phyloP scores from a whole-genome alignment of 1,140 invertebrate genomes.

The Anadara kagoshimensis region DNA sequence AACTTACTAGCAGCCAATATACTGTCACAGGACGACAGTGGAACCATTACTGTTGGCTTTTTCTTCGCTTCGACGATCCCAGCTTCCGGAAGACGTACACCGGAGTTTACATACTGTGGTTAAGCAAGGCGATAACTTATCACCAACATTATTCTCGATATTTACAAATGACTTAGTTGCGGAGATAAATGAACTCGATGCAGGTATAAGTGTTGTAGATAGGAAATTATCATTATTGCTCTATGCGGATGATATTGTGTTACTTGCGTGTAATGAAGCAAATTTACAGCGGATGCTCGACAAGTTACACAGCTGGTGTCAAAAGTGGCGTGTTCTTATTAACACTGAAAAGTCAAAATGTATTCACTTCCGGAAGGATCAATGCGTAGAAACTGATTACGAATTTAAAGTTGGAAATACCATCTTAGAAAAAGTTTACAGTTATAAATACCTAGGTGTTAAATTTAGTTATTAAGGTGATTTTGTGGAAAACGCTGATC shows the following conservation, averaged over 20 bases:
- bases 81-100: too few species aligned
- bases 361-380: constrained; percentile 14
- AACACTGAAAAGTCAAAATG: constrained; percentile 41
- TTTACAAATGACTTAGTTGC: constrained; percentile 38
- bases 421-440: background rate
- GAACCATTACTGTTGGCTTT: too few species aligned
- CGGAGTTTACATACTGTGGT: too few species aligned
- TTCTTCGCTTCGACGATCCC: too few species aligned
- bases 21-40: too few species aligned
- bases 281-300: constrained; percentile 32
- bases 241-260: constrained; percentile 45
- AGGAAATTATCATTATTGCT: constrained; percentile 27
- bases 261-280: constrained; percentile 21
- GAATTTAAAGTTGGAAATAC: background rate
- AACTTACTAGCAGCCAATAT: too few species aligned
- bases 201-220: constrained; percentile 25
- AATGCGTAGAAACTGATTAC: background rate
- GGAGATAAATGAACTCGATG: constrained; percentile 27
- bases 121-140: constrained; percentile 28
- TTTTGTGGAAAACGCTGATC: background rate
- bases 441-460: background rate
- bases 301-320: constrained; percentile 41
- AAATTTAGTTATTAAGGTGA: too few species aligned
- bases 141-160: constrained; percentile 27
- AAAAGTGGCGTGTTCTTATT: constrained; percentile 31